phyloP scores from a whole-genome alignment of 1,140 invertebrate species.

The Microplitis demolitor region DNA sequence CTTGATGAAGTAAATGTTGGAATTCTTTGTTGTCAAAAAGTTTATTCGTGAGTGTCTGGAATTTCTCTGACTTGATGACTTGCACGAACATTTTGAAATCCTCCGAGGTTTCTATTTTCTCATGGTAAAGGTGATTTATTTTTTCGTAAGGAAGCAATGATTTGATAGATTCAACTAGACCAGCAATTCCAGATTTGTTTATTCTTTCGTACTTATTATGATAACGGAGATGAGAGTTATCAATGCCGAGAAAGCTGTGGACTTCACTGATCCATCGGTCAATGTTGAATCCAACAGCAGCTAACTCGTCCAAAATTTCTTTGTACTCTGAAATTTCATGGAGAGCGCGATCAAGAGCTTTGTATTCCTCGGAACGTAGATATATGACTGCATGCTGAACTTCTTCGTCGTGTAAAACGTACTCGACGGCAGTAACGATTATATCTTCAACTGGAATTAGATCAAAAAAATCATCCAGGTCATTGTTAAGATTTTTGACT shows the following conservation, averaged over 20 bases:
- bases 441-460: background rate
- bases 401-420: constrained; percentile 4
- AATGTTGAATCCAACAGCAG: constrained; percentile 17
- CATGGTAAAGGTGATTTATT: constrained; percentile 28
- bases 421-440: background rate
- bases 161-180: constrained; percentile 10
- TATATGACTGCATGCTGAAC: constrained; percentile 10
- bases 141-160: constrained; percentile 21
- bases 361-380: constrained; percentile 4
- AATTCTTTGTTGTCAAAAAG: constrained; percentile 19
- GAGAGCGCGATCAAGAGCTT: background rate
- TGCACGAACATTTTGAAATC: constrained; percentile 20
- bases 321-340: constrained; percentile 16
- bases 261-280: background rate
- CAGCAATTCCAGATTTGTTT: constrained; percentile 9
- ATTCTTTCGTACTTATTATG: background rate
- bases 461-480: background rate
- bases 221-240: background rate
- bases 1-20: constrained; percentile 11
- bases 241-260: background rate
- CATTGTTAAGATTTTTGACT: background rate
- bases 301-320: constrained; percentile 3
- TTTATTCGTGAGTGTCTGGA: constrained; percentile 12
- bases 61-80: constrained; percentile 17
- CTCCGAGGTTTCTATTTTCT: constrained; percentile 23